Evolutionary conservation across 2,797 vertebrate species (phyloP).

Genomic region (Phrynocephalus forsythii): DNA sequence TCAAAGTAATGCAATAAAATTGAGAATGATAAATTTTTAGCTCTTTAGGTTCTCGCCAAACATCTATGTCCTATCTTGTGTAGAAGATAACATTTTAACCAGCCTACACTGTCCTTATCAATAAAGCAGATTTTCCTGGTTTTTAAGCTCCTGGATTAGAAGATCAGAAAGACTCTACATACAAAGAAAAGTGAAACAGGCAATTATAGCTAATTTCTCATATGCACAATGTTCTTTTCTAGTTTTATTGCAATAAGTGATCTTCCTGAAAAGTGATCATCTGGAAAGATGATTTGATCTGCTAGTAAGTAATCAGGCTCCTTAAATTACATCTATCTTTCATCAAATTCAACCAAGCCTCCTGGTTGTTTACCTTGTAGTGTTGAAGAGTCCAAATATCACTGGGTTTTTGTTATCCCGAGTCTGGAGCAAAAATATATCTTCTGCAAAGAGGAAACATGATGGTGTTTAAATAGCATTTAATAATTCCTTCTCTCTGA

Average conservation of each 20-base stretch:
- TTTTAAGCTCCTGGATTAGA: background rate
- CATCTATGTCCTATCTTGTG: too few relatives aligned
- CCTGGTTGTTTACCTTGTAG: conserved; percentile 87
- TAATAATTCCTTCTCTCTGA: background rate
- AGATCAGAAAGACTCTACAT: background rate
- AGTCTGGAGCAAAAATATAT: conserved; percentile 90
- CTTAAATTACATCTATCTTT: background rate
- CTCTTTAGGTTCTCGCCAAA: too few relatives aligned
- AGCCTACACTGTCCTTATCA: background rate
- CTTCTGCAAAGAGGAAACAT: conserved; percentile 84
- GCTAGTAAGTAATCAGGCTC: background rate
- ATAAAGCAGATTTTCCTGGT: background rate
- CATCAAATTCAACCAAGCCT: background rate
- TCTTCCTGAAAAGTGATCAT: background rate
- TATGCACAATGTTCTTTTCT: background rate
- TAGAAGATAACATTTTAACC: background rate
- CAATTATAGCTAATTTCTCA: background rate
- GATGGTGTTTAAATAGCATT: background rate
- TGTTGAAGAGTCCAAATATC: conserved; percentile 96
- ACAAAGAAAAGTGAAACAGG: background rate
- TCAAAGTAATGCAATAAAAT: too few relatives aligned
- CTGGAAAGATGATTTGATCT: background rate
- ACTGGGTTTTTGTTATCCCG: conserved; percentile 94
- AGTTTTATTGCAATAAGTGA: background rate
- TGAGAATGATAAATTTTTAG: too few relatives aligned